A percentile compares a stretch with the other conserved stretches of the same genome.
phyloP scores from a whole-genome alignment of 1,140 invertebrate genomes.

The Brachionus plicatilis region DNA sequence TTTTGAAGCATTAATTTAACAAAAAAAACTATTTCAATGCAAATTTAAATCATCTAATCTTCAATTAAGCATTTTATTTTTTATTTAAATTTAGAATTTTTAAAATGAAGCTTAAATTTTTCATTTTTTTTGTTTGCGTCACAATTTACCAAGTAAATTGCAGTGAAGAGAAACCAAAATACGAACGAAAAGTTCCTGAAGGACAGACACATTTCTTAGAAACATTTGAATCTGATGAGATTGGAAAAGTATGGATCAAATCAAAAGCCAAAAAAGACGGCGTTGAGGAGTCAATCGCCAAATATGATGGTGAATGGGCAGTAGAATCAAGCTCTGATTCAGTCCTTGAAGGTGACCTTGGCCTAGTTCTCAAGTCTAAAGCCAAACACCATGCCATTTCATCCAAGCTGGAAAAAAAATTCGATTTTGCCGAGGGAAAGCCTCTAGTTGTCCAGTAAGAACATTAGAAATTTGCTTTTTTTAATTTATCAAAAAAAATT shows the following conservation, averaged over 20 bases:
- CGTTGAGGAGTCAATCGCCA: constrained; percentile 73
- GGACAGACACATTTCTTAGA: not conserved
- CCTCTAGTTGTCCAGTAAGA: constrained; percentile 76
- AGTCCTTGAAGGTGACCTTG: constrained; percentile 74
- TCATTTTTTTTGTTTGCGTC: not conserved
- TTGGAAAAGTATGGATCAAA: constrained; percentile 65
- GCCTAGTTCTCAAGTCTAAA: constrained; percentile 84
- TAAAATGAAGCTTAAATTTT: not conserved
- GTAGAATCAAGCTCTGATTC: constrained; percentile 71
- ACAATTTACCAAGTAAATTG: not conserved
- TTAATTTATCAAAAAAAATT: not conserved
- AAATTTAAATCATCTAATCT: not conserved
- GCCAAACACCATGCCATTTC: constrained; percentile 93
- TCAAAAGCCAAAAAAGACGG: constrained; percentile 90
- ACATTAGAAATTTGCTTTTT: not conserved
- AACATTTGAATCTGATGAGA: constrained; percentile 25
- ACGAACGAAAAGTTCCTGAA: not conserved
- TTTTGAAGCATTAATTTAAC: not conserved
- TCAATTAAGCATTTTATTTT: not conserved
- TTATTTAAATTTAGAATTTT: not conserved
- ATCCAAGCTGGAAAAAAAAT: constrained; percentile 69
- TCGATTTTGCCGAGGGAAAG: constrained; percentile 72
- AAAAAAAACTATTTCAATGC: not conserved
- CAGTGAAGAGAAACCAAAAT: not conserved
- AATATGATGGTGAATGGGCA: constrained; percentile 61